Percentiles rank a stretch among this genome's conserved stretches.
Conservation (phyloP, 2,113 vertebrate species). For the Dipodomys merriami region DNA sequence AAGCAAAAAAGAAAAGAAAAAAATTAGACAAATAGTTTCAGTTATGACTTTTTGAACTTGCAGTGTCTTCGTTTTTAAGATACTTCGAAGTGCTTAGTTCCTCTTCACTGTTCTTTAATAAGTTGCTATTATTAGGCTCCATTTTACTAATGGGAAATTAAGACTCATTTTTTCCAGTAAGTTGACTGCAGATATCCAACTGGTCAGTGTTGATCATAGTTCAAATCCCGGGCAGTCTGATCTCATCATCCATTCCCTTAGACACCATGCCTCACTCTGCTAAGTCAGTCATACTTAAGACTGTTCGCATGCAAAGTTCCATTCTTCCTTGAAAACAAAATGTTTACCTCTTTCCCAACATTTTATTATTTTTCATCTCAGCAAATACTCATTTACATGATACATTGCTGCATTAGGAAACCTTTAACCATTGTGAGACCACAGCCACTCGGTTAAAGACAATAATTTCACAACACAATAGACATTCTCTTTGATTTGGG, state of each 20-base stretch:
- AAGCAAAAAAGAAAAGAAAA: too few relatives aligned
- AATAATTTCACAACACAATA: constrained; percentile 43
- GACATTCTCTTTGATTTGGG: constrained; percentile 37
- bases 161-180: background rate
- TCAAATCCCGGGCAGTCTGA: background rate
- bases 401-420: background rate
- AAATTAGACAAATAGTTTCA: background rate
- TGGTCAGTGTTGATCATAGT: background rate
- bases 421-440: background rate
- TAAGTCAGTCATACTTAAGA: background rate
- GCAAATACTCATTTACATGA: constrained; percentile 26
- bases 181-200: background rate
- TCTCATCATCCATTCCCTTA: constrained; percentile 24
- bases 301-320: background rate
- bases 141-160: constrained; percentile 6
- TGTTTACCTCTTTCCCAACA: background rate
- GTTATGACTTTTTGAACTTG: constrained; percentile 34
- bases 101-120: background rate
- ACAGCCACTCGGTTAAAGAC: background rate
- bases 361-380: constrained; percentile 39
- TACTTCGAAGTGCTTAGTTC: constrained; percentile 38
- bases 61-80: constrained; percentile 11
- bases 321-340: constrained; percentile 36
- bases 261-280: background rate
- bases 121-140: constrained; percentile 5